These are phyloP conservation scores for Sebastes itinus DNA, from an alignment of 2,797 vertebrate species.

Conservation along the genomic window DNA sequence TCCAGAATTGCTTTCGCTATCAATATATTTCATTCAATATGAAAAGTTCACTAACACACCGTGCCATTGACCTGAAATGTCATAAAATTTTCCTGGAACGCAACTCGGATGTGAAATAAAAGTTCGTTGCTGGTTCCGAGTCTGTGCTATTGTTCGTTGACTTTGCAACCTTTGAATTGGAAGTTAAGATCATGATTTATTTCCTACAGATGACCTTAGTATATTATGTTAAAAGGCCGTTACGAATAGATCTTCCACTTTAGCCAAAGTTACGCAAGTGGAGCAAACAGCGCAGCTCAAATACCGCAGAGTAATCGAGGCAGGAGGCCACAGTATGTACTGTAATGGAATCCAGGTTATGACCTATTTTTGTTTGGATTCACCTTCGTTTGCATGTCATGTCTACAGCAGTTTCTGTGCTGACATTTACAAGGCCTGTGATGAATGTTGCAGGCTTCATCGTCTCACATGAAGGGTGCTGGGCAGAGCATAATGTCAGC, in stretches of 20 bases:
- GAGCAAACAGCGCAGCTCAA: not conserved
- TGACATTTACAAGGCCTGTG: slow-evolving; percentile 71
- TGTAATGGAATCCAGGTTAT: slow-evolving; percentile 48
- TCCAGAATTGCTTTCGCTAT: slow-evolving; percentile 59
- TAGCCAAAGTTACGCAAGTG: slow-evolving; percentile 17
- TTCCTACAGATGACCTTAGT: slow-evolving; percentile 43
- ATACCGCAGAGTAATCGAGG: not conserved
- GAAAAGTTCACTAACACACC: slow-evolving; percentile 68
- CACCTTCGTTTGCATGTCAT: slow-evolving; percentile 50
- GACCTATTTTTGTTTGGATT: slow-evolving; percentile 63
- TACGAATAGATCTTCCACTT: slow-evolving; percentile 32
- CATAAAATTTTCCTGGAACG: slow-evolving; percentile 77
- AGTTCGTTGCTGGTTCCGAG: slow-evolving; percentile 51
- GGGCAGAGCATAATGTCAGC: slow-evolving; percentile 40
- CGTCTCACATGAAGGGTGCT: slow-evolving; percentile 23
- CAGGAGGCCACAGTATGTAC: slow-evolving; percentile 1
- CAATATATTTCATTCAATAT: slow-evolving; percentile 76
- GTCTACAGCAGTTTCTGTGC: slow-evolving; percentile 48
- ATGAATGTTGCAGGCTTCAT: slow-evolving; percentile 55
- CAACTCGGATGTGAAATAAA: slow-evolving; percentile 76
- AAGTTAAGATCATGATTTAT: slow-evolving; percentile 52
- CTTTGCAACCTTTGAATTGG: slow-evolving; percentile 50
- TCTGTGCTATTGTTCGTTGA: slow-evolving; percentile 56
- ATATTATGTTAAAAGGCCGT: slow-evolving; percentile 20
- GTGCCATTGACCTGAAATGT: slow-evolving; percentile 65